Conservation (phyloP, 2,797 vertebrate genomes). For the Sebastes oblongus region DNA sequence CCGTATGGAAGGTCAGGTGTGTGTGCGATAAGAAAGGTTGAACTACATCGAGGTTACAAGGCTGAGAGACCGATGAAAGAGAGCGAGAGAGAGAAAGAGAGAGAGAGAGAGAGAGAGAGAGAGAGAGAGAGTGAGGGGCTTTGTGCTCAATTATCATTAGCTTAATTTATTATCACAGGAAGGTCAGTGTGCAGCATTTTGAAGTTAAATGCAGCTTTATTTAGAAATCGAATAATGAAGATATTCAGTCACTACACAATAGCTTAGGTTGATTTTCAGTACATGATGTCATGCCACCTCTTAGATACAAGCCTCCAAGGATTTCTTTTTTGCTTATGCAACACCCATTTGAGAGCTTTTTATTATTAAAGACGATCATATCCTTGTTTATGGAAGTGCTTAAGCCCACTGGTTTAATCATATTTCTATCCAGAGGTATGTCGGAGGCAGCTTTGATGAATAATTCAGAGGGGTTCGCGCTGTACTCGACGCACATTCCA, state of each 20-base stretch:
- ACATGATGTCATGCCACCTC: slow-evolving; percentile 14
- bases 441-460: slow-evolving; percentile 52
- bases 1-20: slow-evolving; percentile 33
- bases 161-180: background rate
- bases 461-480: slow-evolving; percentile 34
- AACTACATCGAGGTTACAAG: background rate
- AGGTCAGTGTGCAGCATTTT: background rate
- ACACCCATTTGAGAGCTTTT: slow-evolving; percentile 45
- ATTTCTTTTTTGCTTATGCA: slow-evolving; percentile 29
- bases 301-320: slow-evolving; percentile 14
- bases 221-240: slow-evolving; percentile 1
- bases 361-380: slow-evolving; percentile 54
- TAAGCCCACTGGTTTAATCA: slow-evolving; percentile 39
- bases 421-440: slow-evolving; percentile 34
- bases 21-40: slow-evolving; percentile 5
- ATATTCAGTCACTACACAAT: background rate
- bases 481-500: slow-evolving; percentile 21
- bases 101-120: background rate
- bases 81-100: background rate
- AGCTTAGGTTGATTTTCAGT: slow-evolving; percentile 6
- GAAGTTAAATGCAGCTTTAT: background rate
- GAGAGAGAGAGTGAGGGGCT: background rate
- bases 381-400: slow-evolving; percentile 58
- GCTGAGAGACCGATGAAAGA: background rate
- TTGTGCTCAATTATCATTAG: slow-evolving; percentile 1